Base-by-base conservation (phyloP, 2,113 vertebrate genomes). In the Prunella fulvescens region DNA sequence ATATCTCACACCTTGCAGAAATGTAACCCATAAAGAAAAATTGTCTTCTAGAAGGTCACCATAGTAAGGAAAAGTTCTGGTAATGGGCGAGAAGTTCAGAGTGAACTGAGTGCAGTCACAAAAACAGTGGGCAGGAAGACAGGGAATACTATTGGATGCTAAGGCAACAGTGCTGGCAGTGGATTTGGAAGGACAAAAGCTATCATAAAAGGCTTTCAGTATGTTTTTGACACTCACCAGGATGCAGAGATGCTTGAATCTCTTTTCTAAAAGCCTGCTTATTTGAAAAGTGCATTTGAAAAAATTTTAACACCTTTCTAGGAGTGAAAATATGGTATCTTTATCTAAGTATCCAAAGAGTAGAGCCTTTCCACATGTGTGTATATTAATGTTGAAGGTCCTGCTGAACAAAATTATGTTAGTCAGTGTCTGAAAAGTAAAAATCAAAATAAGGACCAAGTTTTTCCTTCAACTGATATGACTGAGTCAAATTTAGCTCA, bases 251-350 rank as follows among this genome's bases (percentile, higher is more conserved):
- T 74, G 69, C 67, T 90, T 70, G 80, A 92, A 94, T 84, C 14
- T 91, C 58, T 84, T 95, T 93, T 86, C 35, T 95, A 69, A 89
- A 95, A 94, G 53, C 29, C 48, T 85, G 60, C 37, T 93, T 89
- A 80, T 86, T 92, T 95, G 72, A 90, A 92, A 95, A 69, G 8
- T 48, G 26, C 23, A 72, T 88, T 64, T 78, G 37, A 74, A 91
- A 95, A 71, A 78, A 10, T 58, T 74, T 93, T 64, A 88, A 39
- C 40, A 76, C 28, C 11, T 82, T 83, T 93, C 45, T 67, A 65
- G 61, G 71, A 61, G 5, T 71, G 65, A 94, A 96, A 92, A 81
- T 42, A 92, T 11, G 40, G 11, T 83, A 29, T 74, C 66, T 92
- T 64, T 88, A 74, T 88, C 64, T 64, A 79, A 56, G 66, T 73